Base-by-base conservation (phyloP, 2,797 vertebrate species). In the Poeciliopsis gracilis region DNA sequence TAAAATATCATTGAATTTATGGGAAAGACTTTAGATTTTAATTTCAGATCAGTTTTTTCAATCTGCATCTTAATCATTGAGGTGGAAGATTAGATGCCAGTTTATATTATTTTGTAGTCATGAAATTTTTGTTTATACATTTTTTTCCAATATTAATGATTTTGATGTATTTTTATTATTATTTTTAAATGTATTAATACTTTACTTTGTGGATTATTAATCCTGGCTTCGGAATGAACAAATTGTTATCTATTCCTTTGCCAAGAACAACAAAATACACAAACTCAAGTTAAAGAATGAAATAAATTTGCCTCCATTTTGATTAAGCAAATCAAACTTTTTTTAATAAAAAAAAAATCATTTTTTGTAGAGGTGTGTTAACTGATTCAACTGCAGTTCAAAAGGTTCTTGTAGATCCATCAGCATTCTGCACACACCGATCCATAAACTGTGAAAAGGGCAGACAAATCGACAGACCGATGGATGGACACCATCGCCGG, bases 361-460 rank as follows among this genome's bases (percentile, higher is more conserved):
- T 73, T 66, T 47, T 46, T 53, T 77, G 33, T 46, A 84, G 83
- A 43, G 25, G 36, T 45, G 45, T 72, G 82, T 80, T 49, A 70
- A 82, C 36, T 13, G 53, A 88, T 77, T 45, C 81, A 83, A 88
- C 71, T 84, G 82, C 73, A 81, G 30, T 72, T 84, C 55, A n/a
- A 88, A 86, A 82, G 87, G 70, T 81, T 72, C 45, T 43, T 82
- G 84, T 30, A 78, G 79, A 76, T 66, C 72, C 83, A 92, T 94
- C 92, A 88, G 82, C 80, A 93, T 89, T 91, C 90, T 0, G 72
- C 33, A 63, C 87, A 80, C 49, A 79, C 72, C 72, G 51, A 71
- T 84, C 80, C 70, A 86, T 79, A 83, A 75, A 78, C 79, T 76
- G 80, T 38, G 87, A 85, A 93, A 95, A 94, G 92, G 93, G 91